phyloP scores from a whole-genome alignment of 2,888 invertebrate species.

The Apotomis turbidana region DNA sequence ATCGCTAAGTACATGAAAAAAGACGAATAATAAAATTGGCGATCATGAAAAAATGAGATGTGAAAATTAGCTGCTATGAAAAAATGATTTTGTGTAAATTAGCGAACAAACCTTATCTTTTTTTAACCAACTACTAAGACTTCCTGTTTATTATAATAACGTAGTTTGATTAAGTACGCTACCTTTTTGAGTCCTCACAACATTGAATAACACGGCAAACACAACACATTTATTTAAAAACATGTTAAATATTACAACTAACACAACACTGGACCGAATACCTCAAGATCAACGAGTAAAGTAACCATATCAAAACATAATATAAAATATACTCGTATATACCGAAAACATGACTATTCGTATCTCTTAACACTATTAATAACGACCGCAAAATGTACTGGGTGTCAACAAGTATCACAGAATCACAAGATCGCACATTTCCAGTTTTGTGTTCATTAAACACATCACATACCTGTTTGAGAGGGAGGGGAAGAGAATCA shows the following conservation, averaged over 20 bases:
- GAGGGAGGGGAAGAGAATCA: too few species aligned
- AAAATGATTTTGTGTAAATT: too few species aligned
- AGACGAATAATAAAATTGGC: too few species aligned
- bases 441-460: neutral
- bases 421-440: neutral
- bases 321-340: too few species aligned
- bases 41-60: too few species aligned
- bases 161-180: neutral
- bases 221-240: constrained; percentile 3
- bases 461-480: too few species aligned
- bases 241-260: neutral
- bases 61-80: too few species aligned
- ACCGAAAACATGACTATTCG: too few species aligned
- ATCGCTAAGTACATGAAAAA: too few species aligned
- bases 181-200: constrained; percentile 22
- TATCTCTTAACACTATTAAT: neutral
- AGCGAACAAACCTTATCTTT: neutral
- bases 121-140: neutral
- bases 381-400: neutral
- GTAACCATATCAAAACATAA: too few species aligned
- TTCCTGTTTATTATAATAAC: neutral
- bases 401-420: neutral
- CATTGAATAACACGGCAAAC: neutral
- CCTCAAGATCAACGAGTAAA: too few species aligned
- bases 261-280: too few species aligned